Evolutionary conservation across 2,113 vertebrate species (phyloP), one percentile per base, ranked within the genome.

Genomic region (Gambusia holbrooki): DNA sequence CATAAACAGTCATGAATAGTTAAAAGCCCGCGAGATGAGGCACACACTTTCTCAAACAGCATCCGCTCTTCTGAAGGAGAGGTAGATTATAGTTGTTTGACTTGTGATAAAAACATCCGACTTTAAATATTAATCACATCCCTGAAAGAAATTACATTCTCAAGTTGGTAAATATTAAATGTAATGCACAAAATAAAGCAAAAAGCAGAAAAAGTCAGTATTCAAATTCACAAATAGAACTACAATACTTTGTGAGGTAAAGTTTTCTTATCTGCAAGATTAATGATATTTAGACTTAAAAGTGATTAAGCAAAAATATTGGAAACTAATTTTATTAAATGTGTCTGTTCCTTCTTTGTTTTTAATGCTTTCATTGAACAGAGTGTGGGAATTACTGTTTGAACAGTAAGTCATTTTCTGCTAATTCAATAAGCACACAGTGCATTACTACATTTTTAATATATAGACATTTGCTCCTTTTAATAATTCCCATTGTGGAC

Each of bases 301-400:
- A 10, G 40, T 8, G 5, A 29, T 25, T 15, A 63, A 54, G 28
- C 69, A 66, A 69, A 69, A 78, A 4, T 60, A 62, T 27, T 85
- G 40, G 64, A 84, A 51, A 69, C 1, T 1, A 71, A 74, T 87
- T 84, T 75, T 62, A 4, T 77, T 82, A 87, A 90, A 60, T 58
- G n/a, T 74, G 19, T 87, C 25, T 85, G 10, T 89, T 22, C 62
- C 63, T 83, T 88, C 68, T 87, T 35, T 88, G 15, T 91, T 90
- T 92, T 92, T 89, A 79, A 90, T 89, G 95, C 95, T 95, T 94
- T 89, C 94, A 70, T 83, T 84, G 42, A 92, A 79, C 93, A 99
- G 98, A 98, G 83, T 99, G 97, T 95, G 97, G 97, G 87, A 97
- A 96, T 93, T 96, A 98, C 90, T 99, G 97, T 94, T 92, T 97